Percentiles rank a stretch among this genome's conserved stretches.
Conservation (phyloP, 2,797 vertebrate species). For the Lithobates sylvaticus region DNA sequence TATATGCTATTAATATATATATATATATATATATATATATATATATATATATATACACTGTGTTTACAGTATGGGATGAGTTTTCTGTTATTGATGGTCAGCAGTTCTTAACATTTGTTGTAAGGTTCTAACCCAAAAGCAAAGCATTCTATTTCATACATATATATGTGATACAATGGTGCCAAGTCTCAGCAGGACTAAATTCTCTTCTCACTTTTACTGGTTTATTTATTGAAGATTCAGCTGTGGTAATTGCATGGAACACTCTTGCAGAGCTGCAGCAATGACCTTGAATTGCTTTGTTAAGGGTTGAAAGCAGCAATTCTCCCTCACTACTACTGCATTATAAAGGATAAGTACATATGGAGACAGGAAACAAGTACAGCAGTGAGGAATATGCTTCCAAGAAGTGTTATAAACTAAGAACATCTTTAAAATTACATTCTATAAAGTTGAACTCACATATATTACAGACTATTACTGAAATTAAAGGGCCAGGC, state of each 20-base stretch:
- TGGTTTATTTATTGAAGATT: neutral
- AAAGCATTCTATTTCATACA: neutral
- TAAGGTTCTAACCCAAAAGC: neutral
- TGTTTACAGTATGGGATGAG: no score
- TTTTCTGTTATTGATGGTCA: no score
- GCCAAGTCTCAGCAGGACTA: neutral
- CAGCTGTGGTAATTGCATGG: neutral
- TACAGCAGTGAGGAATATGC: no score
- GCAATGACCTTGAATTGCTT: neutral
- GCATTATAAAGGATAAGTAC: neutral
- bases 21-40: no score
- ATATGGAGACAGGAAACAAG: neutral
- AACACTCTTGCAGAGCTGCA: neutral
- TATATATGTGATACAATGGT: neutral
- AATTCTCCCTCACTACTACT: neutral
- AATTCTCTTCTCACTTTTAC: neutral
- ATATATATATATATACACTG: no score
- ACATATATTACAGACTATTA: no score
- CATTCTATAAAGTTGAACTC: no score
- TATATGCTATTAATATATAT: accelerated
- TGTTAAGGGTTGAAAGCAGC: neutral
- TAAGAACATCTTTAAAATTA: no score
- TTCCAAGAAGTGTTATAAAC: no score
- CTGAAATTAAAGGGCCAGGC: no score
- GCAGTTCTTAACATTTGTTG: neutral